phyloP scores from a whole-genome alignment of 2,888 invertebrate species.

The Cephalotes varians region DNA sequence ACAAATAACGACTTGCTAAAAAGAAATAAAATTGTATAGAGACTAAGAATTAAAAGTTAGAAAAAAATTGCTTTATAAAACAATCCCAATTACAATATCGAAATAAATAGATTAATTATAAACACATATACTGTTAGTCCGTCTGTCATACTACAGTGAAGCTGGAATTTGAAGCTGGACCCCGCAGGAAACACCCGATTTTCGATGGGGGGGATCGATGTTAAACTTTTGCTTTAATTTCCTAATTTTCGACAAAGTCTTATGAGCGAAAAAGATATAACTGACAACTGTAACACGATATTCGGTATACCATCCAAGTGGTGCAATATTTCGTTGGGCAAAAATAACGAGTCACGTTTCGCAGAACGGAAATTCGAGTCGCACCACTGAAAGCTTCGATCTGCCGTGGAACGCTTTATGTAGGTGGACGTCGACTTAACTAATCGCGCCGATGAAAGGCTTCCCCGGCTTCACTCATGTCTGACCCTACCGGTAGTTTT shows the following conservation, averaged over 20 bases:
- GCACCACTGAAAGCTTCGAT: constrained; percentile 16
- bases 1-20: no score
- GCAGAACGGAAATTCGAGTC: constrained; percentile 31
- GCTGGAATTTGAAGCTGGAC: no score
- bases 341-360: constrained; percentile 18
- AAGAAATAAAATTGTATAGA: no score
- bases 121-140: no score
- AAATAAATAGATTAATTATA: no score
- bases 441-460: constrained; percentile 81
- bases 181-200: no score
- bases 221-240: no score
- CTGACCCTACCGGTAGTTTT: constrained; percentile 77
- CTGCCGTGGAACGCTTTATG: constrained; percentile 73
- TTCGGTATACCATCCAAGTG: background rate
- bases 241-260: background rate
- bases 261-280: background rate
- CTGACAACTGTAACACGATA: constrained; percentile 2
- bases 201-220: no score
- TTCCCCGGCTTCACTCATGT: constrained; percentile 83
- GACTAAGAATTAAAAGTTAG: no score
- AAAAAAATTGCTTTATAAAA: no score
- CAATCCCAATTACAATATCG: no score
- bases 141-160: no score
- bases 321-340: constrained; percentile 24
- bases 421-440: constrained; percentile 84